Evolutionary conservation across 2,797 vertebrate species (phyloP).

Genomic region (Triplophysa yarkandensis): DNA sequence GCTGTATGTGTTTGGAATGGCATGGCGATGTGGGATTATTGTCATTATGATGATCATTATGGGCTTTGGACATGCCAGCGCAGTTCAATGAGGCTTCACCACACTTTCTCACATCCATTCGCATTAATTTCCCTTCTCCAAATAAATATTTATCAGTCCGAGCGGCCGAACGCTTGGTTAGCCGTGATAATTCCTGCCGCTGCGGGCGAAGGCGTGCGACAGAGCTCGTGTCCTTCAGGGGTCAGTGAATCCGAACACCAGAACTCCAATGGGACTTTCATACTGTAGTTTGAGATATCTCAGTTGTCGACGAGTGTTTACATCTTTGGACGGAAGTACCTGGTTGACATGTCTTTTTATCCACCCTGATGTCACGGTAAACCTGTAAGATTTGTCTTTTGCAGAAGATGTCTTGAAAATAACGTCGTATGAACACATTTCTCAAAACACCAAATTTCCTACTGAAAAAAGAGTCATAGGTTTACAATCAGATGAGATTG

Average conservation of each 20-base stretch:
- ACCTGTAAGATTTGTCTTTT: too few species aligned
- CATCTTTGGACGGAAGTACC: too few species aligned
- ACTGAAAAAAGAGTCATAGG: too few species aligned
- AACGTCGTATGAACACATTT: too few species aligned
- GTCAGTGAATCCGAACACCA: constrained; percentile 21
- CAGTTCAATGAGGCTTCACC: constrained; percentile 50
- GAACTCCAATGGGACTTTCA: background rate
- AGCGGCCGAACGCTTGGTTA: constrained; percentile 57
- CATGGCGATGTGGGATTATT: constrained; percentile 45
- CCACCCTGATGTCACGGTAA: too few species aligned
- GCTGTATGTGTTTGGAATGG: constrained; percentile 16
- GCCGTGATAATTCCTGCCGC: constrained; percentile 55
- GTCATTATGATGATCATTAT: constrained; percentile 57
- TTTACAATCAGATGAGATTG: too few species aligned
- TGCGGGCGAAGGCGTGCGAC: constrained; percentile 46
- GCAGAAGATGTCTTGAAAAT: too few species aligned
- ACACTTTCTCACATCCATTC: constrained; percentile 44
- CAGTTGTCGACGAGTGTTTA: background rate
- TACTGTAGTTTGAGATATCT: background rate
- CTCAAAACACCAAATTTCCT: too few species aligned
- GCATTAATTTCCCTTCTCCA: constrained; percentile 56
- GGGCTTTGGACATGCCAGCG: constrained; percentile 50
- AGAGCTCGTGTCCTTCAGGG: constrained; percentile 59
- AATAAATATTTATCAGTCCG: constrained; percentile 65
- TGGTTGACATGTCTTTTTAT: too few species aligned